These are phyloP conservation scores for Cheilinus undulatus DNA, from an alignment of 2,113 vertebrate species.

Conservation along the genomic window DNA sequence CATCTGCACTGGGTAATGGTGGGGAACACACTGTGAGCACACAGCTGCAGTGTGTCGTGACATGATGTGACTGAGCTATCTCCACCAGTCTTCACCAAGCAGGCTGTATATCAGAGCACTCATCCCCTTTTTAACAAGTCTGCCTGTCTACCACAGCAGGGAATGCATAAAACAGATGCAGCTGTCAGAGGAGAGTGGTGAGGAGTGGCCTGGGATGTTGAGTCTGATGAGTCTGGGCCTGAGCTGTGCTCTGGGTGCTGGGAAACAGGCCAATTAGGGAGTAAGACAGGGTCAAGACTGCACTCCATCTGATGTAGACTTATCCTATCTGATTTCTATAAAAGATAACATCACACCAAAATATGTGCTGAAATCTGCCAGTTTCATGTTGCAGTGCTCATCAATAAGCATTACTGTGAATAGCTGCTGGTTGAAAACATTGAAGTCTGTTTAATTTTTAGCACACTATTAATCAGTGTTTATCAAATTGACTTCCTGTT, in stretches of 20 bases:
- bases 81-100: conserved; percentile 54
- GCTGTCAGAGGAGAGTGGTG: conserved; percentile 50
- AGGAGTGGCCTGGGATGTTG: conserved; percentile 45
- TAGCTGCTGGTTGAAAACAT: background rate
- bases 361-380: background rate
- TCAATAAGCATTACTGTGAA: conserved; percentile 1
- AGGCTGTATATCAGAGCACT: conserved; percentile 72
- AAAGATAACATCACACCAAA: conserved; percentile 1
- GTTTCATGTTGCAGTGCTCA: conserved; percentile 1
- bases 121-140: conserved; percentile 71
- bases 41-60: conserved; percentile 51
- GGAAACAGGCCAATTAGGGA: conserved; percentile 41
- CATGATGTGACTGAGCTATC: conserved; percentile 52
- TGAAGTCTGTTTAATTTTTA: background rate
- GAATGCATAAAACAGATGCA: conserved; percentile 80
- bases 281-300: conserved; percentile 6
- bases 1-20: conserved; percentile 40
- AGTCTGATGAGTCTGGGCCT: conserved; percentile 54
- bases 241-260: conserved; percentile 28
- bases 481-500: conserved; percentile 17
- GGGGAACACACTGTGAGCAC: conserved; percentile 40
- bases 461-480: background rate
- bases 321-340: conserved; percentile 30
- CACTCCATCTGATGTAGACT: background rate
- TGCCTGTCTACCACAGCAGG: conserved; percentile 52